These are phyloP conservation scores for Hyposoter dolosus DNA, from an alignment of 2,888 invertebrate species.

Conservation along the genomic window DNA sequence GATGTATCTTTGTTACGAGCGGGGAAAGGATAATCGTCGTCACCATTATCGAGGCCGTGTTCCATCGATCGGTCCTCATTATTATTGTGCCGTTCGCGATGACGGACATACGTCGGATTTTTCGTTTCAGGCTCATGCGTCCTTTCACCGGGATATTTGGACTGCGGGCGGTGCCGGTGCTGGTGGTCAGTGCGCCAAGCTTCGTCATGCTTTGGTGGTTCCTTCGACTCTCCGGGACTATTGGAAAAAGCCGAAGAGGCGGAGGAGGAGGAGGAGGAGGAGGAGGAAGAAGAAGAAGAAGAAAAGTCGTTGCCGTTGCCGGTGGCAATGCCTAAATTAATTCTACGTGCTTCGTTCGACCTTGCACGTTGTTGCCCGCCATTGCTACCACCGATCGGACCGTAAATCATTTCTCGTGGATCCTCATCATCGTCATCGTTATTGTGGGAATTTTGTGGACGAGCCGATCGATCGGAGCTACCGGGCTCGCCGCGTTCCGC, in stretches of 20 bases:
- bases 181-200: conserved; percentile 80
- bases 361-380: conserved; percentile 63
- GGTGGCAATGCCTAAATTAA: conserved; percentile 62
- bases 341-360: conserved; percentile 63
- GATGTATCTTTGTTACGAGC: conserved; percentile 35
- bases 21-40: conserved; percentile 66
- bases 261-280: conserved; percentile 76
- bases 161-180: conserved; percentile 79
- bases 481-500: conserved; percentile 69
- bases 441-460: conserved; percentile 7
- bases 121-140: conserved; percentile 78
- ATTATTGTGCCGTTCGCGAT: conserved; percentile 68
- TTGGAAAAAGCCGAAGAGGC: conserved; percentile 77
- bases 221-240: conserved; percentile 40
- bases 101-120: conserved; percentile 73
- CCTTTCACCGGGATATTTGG: conserved; percentile 79
- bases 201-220: conserved; percentile 81
- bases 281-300: conserved; percentile 72
- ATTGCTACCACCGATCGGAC: conserved; percentile 55
- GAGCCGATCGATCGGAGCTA: conserved; percentile 69
- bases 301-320: conserved; percentile 68
- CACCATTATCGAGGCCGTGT: conserved; percentile 29
- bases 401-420: conserved; percentile 63
- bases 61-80: conserved; percentile 52
- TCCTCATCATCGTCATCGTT: conserved; percentile 38